A percentile compares a stretch with the other conserved stretches of the same genome.
These are phyloP conservation scores for Lasioglossum villosulum DNA, from an alignment of 2,888 invertebrate genomes.

Conservation along the genomic window DNA sequence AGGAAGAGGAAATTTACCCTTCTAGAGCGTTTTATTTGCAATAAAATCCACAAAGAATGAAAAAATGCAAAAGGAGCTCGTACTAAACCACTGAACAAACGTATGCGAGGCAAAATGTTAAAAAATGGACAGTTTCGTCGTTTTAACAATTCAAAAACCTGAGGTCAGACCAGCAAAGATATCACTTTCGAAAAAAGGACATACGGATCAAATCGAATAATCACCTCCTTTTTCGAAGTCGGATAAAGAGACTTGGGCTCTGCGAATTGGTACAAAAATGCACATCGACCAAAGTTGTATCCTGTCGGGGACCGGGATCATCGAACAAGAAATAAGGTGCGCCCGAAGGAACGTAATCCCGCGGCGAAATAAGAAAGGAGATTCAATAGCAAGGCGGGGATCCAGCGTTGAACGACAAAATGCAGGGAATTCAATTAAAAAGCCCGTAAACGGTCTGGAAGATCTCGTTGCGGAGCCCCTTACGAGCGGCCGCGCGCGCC, in stretches of 20 bases:
- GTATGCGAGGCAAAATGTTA: too few species aligned
- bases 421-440: constrained; percentile 24
- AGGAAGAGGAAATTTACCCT: too few species aligned
- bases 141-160: too few species aligned
- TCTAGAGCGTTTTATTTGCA: too few species aligned
- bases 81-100: too few species aligned
- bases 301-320: background rate
- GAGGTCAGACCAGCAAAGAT: too few species aligned
- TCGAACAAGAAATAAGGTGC: background rate
- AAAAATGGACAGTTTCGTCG: too few species aligned
- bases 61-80: too few species aligned
- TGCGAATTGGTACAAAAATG: background rate
- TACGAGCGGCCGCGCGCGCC: constrained; percentile 3
- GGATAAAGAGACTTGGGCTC: background rate
- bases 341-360: background rate
- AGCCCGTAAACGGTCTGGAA: constrained; percentile 6
- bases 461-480: background rate
- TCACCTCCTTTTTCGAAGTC: too few species aligned
- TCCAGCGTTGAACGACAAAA: constrained; percentile 7
- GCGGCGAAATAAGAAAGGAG: constrained; percentile 10
- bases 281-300: background rate
- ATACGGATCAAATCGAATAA: too few species aligned
- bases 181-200: too few species aligned
- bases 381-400: background rate
- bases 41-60: too few species aligned